Base-by-base conservation (phyloP, 2,888 invertebrate genomes). In the Nomada lathburiana region DNA sequence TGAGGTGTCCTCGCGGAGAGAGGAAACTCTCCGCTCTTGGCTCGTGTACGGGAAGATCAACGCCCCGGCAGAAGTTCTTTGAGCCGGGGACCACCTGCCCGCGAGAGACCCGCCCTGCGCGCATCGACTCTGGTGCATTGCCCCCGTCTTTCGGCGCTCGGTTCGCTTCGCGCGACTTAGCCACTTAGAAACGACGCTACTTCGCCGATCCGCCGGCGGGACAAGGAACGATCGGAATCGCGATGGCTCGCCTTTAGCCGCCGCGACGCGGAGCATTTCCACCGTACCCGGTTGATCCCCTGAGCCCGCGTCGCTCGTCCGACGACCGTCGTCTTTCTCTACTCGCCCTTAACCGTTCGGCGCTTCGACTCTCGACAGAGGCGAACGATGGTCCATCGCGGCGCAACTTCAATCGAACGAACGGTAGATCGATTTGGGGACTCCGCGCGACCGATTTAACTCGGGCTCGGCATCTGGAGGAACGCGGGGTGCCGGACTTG, bases 1-100 rank as follows among this genome's bases (percentile, higher is more conserved):
- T 16, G 11, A 47, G 60, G 76, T 69, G 78, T 73, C 78, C 74
- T 68, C 26, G 2, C 29, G 9, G 62, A 7, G 67, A 23, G 62
- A 55, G 44, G 44, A 47, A 57, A 42, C 36, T 16, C 62, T 80
- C 26, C 36, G 68, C 52, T 85, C 82, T 81, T 82, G 76, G 85
- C 79, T 76, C 82, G 83, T 80, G 82, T 83, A 72, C 82, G 78
- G 80, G 83, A 91, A 89, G 92, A 92, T 92, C 92, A 92, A 92
- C 90, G 92, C 91, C 92, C 92, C 89, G 90, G 89, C 90, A 91
- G 92, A 92, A 92, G 92, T 93, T 92, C 91, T 92, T 91, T 91
- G 91, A 91, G 92, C 92, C 89, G 89, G 86, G 90, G 93, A 92
- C 93, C 94, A 94, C 94, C 94, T 94, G 94, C 93, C 93, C 93